These are phyloP conservation scores for Dasyurus viverrinus DNA, from an alignment of 2,113 vertebrate genomes.

Conservation along the genomic window DNA sequence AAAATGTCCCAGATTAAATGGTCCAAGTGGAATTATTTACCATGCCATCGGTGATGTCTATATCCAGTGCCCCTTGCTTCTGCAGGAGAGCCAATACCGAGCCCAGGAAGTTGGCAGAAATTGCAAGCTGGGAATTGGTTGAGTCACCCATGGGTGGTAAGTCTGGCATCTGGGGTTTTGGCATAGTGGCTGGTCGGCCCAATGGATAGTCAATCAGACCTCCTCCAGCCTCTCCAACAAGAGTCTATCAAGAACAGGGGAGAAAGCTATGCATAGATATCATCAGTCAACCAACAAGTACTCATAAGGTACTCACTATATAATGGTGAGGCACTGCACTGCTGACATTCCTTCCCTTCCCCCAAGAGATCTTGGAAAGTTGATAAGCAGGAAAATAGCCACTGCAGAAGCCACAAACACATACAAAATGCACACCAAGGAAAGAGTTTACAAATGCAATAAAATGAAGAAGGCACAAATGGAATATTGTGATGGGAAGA, in stretches of 20 bases:
- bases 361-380: not conserved
- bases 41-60: conserved; percentile 69
- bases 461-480: not conserved
- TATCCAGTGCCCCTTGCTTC: conserved; percentile 70
- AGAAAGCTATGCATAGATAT: not conserved
- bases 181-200: conserved; percentile 60
- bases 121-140: conserved; percentile 75
- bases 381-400: not conserved
- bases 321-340: not conserved
- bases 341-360: not conserved
- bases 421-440: not conserved
- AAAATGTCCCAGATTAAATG: not conserved
- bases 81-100: conserved; percentile 75
- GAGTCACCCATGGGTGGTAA: conserved; percentile 73
- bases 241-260: conserved; percentile 58
- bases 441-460: not conserved
- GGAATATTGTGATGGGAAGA: not conserved
- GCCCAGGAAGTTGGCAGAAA: conserved; percentile 72
- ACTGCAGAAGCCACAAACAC: not conserved
- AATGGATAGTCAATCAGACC: conserved; percentile 63
- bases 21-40: conserved; percentile 62
- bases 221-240: conserved; percentile 49
- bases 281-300: not conserved
- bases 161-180: conserved; percentile 17
- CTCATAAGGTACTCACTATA: not conserved